Evolutionary conservation across 2,797 vertebrate species (phyloP), one percentile per base, ranked within the genome.

Genomic region (Clarias pachynema): DNA sequence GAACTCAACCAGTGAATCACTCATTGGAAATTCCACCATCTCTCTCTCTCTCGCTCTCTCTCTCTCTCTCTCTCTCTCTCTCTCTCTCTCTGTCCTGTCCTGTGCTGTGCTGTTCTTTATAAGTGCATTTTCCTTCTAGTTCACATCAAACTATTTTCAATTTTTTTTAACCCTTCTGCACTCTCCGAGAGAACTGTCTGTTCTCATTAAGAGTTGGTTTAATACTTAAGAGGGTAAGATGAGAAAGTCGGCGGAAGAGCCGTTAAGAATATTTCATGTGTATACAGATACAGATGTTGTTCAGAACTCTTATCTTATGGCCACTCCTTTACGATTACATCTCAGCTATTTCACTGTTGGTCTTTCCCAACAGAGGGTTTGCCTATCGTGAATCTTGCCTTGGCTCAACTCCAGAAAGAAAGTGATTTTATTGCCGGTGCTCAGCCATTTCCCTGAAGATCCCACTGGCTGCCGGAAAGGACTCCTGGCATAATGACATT

Each of bases 381-480:
- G n/a, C 63, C 40, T 75, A 57, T 69, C 68, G 16, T 82, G 31
- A 59, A 74, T 82, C 82, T 87, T 16, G 4, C 34, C 70, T 81
- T 83, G 93, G 93, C 92, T 88, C 87, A 78, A 79, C 89, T 94
- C 92, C 93, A 93, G 90, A 93, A 91, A 90, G 91, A 93, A 86
- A 90, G 89, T 91, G 91, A 94, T 94, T 93, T 92, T 92, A 92
- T 93, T 91, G 79, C 86, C 74, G 81, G 87, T 89, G 85, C 91
- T 89, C 85, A 72, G 90, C 92, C 88, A 90, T 94, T 93, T 94
- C 89, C 92, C 92, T 87, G 89, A 90, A 92, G 90, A 92, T 93
- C 90, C 90, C 90, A 87, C 92, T 88, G 79, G 73, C 56, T 83
- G 77, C 83, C 49, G 59, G 59, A 86, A 77, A 69, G 86, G 74